Base-by-base conservation (phyloP, 2,888 invertebrate genomes). In the Drosophila mettleri region DNA sequence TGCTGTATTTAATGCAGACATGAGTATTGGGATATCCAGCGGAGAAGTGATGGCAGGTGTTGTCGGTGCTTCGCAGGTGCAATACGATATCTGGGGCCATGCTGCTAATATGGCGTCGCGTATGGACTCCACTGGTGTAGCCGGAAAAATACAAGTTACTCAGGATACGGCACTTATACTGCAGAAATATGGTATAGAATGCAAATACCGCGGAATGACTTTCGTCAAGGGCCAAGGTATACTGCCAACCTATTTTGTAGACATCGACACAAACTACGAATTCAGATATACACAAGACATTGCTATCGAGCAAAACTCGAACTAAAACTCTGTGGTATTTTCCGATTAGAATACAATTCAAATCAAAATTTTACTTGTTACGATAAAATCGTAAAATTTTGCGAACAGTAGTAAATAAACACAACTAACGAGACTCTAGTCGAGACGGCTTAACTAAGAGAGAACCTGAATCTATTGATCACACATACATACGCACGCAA, bases 41-140 rank as follows among this genome's bases (percentile, higher is more conserved):
- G 98, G 98, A 0, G 95, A 96, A 82, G 95, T 98, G 10, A 97
- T 98, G 69, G 98, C 98, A 0, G 98, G 98, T 2, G 98, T 99
- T 0, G 97, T 98, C 1, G 98, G 98, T 0, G 97, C 97, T 0
- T 95, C 96, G 64, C 98, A 98, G 89, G 98, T 98, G 0, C 94
- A 98, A 45, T 98, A 98, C 91, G 98, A 99, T 91, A 98, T 98
- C 86, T 98, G 98, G 98, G 98, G 98, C 0, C 96, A 98, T 92
- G 96, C 98, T 0, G 98, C 98, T 0, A 99, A 99, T 92, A 96
- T 99, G 94, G 98, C 99, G 2, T 98, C 98, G 0, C 94, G 99
- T 82, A 98, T 99, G 98, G 98, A 98, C 89, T 97, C 97, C 0
- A 97, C 97, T 0, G 98, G 98, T 7, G 93, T 95, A 72, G 93